Base-by-base conservation (phyloP, 2,888 invertebrate genomes). In the Idaea straminata region DNA sequence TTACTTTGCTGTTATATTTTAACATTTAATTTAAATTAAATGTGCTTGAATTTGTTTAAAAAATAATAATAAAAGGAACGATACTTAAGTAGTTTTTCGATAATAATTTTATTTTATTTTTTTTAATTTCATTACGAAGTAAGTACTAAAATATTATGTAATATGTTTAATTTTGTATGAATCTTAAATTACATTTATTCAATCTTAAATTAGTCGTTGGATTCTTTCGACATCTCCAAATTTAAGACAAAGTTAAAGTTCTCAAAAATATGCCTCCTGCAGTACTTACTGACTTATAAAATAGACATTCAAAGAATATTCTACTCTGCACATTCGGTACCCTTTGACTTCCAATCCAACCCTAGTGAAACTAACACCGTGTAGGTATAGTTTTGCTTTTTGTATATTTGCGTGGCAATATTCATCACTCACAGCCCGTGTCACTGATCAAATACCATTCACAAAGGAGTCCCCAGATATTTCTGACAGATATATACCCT, bases 391-490 rank as follows among this genome's bases (percentile, higher is more conserved):
- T 92, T 92, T 88, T 91, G 91, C 92, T 90, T 91, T 91, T 86
- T 91, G 90, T 91, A 92, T 92, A 92, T 92, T 92, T 92, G 90
- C 89, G 78, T 85, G 86, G 88, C 92, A 91, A 92, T 92, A 92
- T 92, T 92, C 92, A 92, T 92, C 92, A 90, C 89, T 92, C 92
- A 92, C 90, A 78, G 85, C 84, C 82, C 85, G 83, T 88, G 91
- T 89, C 92, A 91, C 91, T 88, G 90, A 86, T 89, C 91, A 91
- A 92, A 92, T 92, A 91, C 83, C 87, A 88, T 79, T 86, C 86
- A 87, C 89, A 88, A 90, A 89, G 81, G 86, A 89, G 86, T 89
- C 91, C 89, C 90, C 84, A 88, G 89, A 89, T 90, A 90, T 86
- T 84, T 80, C 85, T 85, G 88, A 87, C 87, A 87, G 88, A 88